Percentiles rank a stretch among this genome's conserved stretches.
These are phyloP conservation scores for Sander lucioperca DNA, from an alignment of 2,113 vertebrate species.

Conservation along the genomic window DNA sequence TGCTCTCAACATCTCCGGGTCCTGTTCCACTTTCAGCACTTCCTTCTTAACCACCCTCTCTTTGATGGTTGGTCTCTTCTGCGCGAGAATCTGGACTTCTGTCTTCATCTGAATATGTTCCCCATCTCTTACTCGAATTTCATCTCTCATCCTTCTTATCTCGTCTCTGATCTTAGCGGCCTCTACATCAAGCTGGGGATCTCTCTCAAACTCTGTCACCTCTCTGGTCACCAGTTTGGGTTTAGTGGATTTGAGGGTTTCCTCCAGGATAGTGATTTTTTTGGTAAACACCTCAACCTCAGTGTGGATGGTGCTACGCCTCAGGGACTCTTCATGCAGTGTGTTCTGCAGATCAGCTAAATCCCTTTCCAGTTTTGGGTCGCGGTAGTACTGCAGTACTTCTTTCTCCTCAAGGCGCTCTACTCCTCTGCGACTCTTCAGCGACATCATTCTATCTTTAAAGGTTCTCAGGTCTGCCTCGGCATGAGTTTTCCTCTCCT, in stretches of 20 bases:
- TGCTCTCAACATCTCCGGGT: constrained; percentile 90
- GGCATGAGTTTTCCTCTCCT: constrained; percentile 77
- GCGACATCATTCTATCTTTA: constrained; percentile 85
- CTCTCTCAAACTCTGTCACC: constrained; percentile 93
- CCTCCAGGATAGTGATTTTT: constrained; percentile 85
- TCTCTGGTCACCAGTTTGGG: constrained; percentile 94
- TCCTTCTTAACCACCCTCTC: constrained; percentile 94
- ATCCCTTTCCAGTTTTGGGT: constrained; percentile 89
- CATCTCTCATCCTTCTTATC: constrained; percentile 82
- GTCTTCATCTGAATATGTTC: constrained; percentile 85
- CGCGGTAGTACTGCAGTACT: constrained; percentile 91
- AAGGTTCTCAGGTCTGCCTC: constrained; percentile 85
- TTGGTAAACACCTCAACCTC: constrained; percentile 84
- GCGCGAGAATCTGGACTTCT: constrained; percentile 88
- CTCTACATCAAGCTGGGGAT: constrained; percentile 89
- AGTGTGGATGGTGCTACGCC: constrained; percentile 79
- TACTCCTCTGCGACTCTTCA: constrained; percentile 90
- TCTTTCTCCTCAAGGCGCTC: constrained; percentile 95
- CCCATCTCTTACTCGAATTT: constrained; percentile 74
- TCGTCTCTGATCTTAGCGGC: constrained; percentile 85
- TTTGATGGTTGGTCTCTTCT: constrained; percentile 87
- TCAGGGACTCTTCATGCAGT: constrained; percentile 84
- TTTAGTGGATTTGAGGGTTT: constrained; percentile 76
- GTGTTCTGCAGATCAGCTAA: constrained; percentile 78
- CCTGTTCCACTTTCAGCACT: constrained; percentile 91